Percentiles rank a stretch among this genome's conserved stretches.
Evolutionary conservation across 2,888 invertebrate genomes (phyloP).

Genomic region (Caenorhabditis virilis): DNA sequence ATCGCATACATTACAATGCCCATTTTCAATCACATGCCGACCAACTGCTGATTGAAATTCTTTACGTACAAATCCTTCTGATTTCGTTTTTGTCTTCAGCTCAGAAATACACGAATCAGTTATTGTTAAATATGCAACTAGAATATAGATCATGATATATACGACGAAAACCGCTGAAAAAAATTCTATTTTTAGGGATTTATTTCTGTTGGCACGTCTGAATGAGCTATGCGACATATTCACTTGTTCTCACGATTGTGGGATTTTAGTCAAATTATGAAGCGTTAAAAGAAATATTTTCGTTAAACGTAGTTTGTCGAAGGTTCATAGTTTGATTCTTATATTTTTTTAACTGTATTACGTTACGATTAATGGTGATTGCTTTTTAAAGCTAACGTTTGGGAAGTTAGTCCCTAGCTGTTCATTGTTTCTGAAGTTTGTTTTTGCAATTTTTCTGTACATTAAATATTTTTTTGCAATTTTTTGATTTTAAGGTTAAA

Average conservation of each 20-base stretch:
- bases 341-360: no score
- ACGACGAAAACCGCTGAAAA: conserved; percentile 25
- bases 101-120: conserved; percentile 20
- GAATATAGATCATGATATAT: conserved; percentile 16
- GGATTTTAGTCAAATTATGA: not conserved
- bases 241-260: not conserved
- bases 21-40: conserved; percentile 74
- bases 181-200: not conserved
- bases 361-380: no score
- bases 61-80: conserved; percentile 13
- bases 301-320: not conserved
- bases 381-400: no score
- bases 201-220: not conserved
- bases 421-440: no score
- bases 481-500: no score
- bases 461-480: no score
- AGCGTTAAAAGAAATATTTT: not conserved
- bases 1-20: conserved; percentile 66
- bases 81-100: conserved; percentile 13
- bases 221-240: not conserved
- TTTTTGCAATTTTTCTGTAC: no score
- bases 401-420: no score
- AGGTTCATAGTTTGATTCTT: not conserved
- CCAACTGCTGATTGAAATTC: conserved; percentile 11
- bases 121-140: conserved; percentile 21